A percentile compares a stretch with the other conserved stretches of the same genome.
phyloP scores from a whole-genome alignment of 2,113 vertebrate species.

The Vulpes vulpes region DNA sequence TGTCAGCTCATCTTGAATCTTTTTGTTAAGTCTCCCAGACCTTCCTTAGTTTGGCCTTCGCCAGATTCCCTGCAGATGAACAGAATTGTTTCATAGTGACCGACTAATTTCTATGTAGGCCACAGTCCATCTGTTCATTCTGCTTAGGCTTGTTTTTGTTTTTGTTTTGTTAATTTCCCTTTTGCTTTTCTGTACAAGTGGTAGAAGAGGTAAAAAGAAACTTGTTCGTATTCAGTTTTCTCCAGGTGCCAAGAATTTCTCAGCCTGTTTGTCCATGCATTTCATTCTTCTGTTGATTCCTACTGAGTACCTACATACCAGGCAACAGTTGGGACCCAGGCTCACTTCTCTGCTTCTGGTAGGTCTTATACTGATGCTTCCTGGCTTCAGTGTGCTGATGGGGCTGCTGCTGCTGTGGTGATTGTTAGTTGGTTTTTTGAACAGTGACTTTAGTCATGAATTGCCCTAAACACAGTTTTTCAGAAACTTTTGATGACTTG shows the following conservation, averaged over 20 bases:
- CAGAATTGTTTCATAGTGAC: background rate
- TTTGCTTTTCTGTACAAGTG: background rate
- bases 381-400: background rate
- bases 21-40: background rate
- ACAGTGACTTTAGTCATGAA: background rate
- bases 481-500: background rate
- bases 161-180: background rate
- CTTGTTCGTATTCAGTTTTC: background rate
- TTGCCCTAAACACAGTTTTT: background rate
- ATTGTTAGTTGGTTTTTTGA: background rate
- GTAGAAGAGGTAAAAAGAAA: constrained; percentile 27
- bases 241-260: background rate
- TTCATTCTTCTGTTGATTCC: background rate
- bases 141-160: background rate
- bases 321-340: background rate
- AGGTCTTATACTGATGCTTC: background rate
- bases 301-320: background rate
- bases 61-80: background rate
- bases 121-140: background rate
- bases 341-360: background rate
- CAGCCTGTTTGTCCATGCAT: background rate
- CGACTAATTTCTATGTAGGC: background rate
- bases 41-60: background rate
- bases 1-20: background rate
- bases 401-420: background rate